phyloP scores from a whole-genome alignment of 1,140 invertebrate genomes.

The Drosophila obscura region DNA sequence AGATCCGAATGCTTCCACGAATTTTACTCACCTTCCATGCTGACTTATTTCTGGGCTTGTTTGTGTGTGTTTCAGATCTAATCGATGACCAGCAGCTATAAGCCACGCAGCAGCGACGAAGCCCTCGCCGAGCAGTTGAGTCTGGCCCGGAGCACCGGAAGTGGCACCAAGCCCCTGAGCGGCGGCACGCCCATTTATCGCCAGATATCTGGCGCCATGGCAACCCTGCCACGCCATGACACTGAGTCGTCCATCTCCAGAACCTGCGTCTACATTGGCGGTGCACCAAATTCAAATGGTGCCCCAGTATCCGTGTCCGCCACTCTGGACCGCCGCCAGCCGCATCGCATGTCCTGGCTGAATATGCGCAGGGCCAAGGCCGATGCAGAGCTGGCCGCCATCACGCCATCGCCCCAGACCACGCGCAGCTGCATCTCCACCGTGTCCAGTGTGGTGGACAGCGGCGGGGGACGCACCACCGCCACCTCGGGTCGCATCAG shows the following conservation, averaged over 20 bases:
- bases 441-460: constrained; percentile 74
- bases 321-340: constrained; percentile 72
- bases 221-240: constrained; percentile 62
- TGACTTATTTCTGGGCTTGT: constrained; percentile 7
- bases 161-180: constrained; percentile 34
- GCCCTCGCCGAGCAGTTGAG: constrained; percentile 71
- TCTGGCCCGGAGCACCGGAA: constrained; percentile 53
- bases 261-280: constrained; percentile 77
- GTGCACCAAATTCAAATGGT: constrained; percentile 23
- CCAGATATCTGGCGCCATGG: constrained; percentile 68
- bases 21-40: constrained; percentile 17
- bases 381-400: constrained; percentile 47
- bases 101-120: constrained; percentile 66
- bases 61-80: constrained; percentile 51
- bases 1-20: constrained; percentile 44
- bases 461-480: constrained; percentile 75
- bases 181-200: constrained; percentile 50
- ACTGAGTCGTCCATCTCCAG: constrained; percentile 49
- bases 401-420: constrained; percentile 79
- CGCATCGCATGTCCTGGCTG: constrained; percentile 77
- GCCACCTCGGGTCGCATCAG: constrained; percentile 78
- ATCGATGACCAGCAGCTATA: constrained; percentile 71
- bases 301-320: constrained; percentile 35
- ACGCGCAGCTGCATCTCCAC: constrained; percentile 80
- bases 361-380: constrained; percentile 76